A percentile compares a stretch with the other conserved stretches of the same genome.
phyloP scores from a whole-genome alignment of 2,113 vertebrate genomes.

The Nematolebias whitei region DNA sequence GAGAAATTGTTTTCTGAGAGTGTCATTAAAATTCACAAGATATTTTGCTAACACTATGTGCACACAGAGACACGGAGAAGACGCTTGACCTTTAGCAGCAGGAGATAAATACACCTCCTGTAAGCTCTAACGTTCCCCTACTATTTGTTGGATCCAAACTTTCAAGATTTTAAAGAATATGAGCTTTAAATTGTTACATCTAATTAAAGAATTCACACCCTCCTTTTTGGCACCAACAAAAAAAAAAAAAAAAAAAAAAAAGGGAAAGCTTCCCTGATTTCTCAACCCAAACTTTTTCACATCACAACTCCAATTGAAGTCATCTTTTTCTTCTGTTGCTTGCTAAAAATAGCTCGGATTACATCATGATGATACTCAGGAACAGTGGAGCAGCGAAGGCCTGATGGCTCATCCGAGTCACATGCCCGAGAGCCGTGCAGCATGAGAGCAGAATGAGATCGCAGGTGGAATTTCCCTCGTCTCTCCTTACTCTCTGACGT shows the following conservation, averaged over 20 bases:
- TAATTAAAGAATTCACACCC: no score
- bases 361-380: slow-evolving; percentile 40
- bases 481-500: slow-evolving; percentile 68
- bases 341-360: slow-evolving; percentile 56
- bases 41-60: no score
- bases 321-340: neutral
- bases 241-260: neutral
- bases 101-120: neutral
- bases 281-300: neutral
- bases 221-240: no score
- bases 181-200: no score
- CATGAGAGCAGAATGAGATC: slow-evolving; percentile 52
- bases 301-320: neutral
- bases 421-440: slow-evolving; percentile 52
- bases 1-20: no score
- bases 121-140: neutral
- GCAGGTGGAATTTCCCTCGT: slow-evolving; percentile 78
- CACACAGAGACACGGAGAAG: no score
- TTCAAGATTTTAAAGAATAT: neutral
- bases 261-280: neutral
- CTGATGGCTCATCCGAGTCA: slow-evolving; percentile 51
- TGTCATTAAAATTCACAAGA: no score
- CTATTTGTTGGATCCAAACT: neutral
- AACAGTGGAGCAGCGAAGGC: slow-evolving; percentile 34
- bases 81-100: no score